Base-by-base conservation (phyloP, 2,113 vertebrate genomes). In the Cacatua alba region DNA sequence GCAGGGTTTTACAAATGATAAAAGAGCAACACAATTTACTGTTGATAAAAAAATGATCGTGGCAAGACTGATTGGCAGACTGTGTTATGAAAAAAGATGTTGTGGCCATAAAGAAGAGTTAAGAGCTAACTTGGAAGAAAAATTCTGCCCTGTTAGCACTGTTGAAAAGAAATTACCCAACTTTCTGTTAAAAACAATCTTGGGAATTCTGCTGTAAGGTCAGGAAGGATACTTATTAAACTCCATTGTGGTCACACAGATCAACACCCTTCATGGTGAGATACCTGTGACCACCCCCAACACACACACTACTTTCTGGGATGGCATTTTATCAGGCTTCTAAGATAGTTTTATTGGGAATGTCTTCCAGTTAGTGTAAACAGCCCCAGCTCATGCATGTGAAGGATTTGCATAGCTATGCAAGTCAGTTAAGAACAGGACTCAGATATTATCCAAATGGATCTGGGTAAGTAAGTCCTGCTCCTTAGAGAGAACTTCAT, bases 321-420 rank as follows among this genome's bases (percentile, higher is more conserved):
- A 49, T 64, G 64, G 77, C 17, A 14, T 82, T 86, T 94, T 95
- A 85, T 84, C 76, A 51, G 52, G 28, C 72, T 46, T 84, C 80
- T 48, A 59, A 71, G 63, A 87, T 25, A 55, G 46, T 68, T 91
- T 41, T 64, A 29, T 51, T 84, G 82, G 90, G 88, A 92, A 90
- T 78, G 76, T 70, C 88, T 91, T 52, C 74, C 49, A 44, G 48
- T 88, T 65, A 57, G 35, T 31, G 65, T 96, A 90, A 92, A 95
- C 59, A 85, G 75, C 62, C n/a, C 28, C 68, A 86, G 86, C 63
- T 92, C 37, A 10, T 9, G 33, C 60, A 59, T 17, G 67, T 1
- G 4, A 79, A 81, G 86, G 88, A 72, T 71, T 88, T 89, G 71
- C 48, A 48, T 46, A 91, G 69, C 48, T 95, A 41, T 53, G 68